phyloP scores from a whole-genome alignment of 2,797 vertebrate species.

The Enteromius thamalakanensis region DNA sequence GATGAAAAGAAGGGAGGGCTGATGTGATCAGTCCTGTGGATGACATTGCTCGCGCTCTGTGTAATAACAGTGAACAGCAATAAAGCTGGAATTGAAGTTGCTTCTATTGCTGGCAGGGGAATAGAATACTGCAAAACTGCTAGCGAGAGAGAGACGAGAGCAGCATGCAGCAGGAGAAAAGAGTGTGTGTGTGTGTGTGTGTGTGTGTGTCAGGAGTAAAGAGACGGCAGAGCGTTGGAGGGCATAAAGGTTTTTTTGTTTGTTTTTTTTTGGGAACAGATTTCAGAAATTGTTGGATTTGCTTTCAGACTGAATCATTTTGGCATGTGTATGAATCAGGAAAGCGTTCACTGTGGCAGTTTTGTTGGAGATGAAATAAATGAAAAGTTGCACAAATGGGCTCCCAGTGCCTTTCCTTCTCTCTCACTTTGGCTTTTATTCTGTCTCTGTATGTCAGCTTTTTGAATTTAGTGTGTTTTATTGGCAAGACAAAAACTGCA shows the following conservation, averaged over 20 bases:
- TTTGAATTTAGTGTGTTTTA: neutral
- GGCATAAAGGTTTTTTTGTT: conserved; percentile 25
- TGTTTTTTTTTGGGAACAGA: conserved; percentile 12
- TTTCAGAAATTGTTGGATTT: conserved; percentile 41
- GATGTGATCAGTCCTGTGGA: conserved; percentile 57
- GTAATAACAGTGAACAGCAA: conserved; percentile 73
- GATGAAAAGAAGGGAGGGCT: conserved; percentile 37
- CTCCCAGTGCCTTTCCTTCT: neutral
- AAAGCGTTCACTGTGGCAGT: conserved; percentile 10
- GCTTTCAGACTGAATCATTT: conserved; percentile 46
- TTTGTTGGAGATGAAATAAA: neutral
- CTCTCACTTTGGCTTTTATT: neutral
- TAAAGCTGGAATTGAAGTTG: conserved; percentile 72
- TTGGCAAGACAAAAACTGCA: neutral
- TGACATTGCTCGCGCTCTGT: conserved; percentile 59
- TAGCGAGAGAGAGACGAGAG: conserved; percentile 40
- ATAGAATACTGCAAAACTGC: conserved; percentile 31
- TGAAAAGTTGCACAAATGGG: conserved; percentile 24
- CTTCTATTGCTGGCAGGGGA: conserved; percentile 69
- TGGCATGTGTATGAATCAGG: conserved; percentile 33
- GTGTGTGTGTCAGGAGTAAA: conserved; percentile 21
- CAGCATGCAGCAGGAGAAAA: conserved; percentile 53
- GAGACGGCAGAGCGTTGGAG: neutral
- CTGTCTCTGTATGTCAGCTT: neutral
- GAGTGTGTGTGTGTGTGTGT: no score